These are phyloP conservation scores for Meteorus colon DNA, from an alignment of 2,888 invertebrate genomes.

Conservation along the genomic window DNA sequence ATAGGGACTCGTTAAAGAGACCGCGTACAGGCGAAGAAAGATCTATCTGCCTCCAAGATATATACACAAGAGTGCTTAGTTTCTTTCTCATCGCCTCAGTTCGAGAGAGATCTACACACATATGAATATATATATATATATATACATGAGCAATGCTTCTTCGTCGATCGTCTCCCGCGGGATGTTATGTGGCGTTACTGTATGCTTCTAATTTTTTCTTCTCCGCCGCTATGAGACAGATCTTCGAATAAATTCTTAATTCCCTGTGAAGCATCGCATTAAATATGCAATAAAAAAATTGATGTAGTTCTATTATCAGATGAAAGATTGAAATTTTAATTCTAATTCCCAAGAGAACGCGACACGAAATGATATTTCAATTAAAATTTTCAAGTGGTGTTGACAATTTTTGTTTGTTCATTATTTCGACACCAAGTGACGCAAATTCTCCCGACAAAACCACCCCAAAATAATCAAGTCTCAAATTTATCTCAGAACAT, in stretches of 20 bases:
- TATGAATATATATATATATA: slow-evolving; percentile 6
- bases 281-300: too few relatives aligned
- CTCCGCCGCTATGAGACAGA: neutral
- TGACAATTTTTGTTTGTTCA: too few relatives aligned
- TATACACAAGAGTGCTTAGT: slow-evolving; percentile 47
- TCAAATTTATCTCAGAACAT: too few relatives aligned
- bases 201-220: neutral
- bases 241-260: neutral
- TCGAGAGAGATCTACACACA: slow-evolving; percentile 39
- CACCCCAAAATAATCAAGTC: too few relatives aligned
- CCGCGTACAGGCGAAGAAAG: slow-evolving; percentile 48
- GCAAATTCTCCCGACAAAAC: too few relatives aligned
- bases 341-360: too few relatives aligned
- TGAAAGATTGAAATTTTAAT: too few relatives aligned
- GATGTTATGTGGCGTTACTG: neutral
- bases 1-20: slow-evolving; percentile 52
- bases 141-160: slow-evolving; percentile 6
- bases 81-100: slow-evolving; percentile 46
- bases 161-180: slow-evolving; percentile 1
- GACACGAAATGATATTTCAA: too few relatives aligned
- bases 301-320: neutral
- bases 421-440: too few relatives aligned
- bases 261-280: neutral
- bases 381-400: too few relatives aligned
- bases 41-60: slow-evolving; percentile 50